A percentile compares a stretch with the other conserved stretches of the same genome.
These are phyloP conservation scores for Tenthredo notha DNA, from an alignment of 2,888 invertebrate species.

Conservation along the genomic window DNA sequence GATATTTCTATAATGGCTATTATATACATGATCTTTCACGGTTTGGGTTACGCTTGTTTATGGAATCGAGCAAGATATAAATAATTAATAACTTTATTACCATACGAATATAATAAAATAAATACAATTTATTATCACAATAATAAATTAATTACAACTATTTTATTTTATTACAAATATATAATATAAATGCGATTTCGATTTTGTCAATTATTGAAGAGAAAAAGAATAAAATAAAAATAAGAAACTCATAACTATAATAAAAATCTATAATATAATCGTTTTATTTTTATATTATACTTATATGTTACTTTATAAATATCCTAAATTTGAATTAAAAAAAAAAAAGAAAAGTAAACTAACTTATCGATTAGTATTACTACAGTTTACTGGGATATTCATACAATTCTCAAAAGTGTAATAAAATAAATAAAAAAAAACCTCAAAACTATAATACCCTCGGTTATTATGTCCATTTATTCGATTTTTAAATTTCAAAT, in stretches of 20 bases:
- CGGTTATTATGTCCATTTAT: background rate
- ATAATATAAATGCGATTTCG: background rate
- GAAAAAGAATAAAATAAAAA: background rate
- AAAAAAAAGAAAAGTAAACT: background rate
- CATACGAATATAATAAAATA: background rate
- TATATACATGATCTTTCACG: conserved; percentile 86
- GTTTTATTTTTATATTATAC: background rate
- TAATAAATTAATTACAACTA: background rate
- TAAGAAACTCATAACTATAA: background rate
- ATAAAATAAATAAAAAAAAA: background rate
- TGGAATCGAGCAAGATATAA: conserved; percentile 79
- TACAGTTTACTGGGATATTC: background rate
- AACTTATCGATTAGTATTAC: background rate
- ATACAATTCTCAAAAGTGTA: background rate
- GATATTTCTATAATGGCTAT: conserved; percentile 85
- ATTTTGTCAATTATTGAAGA: background rate
- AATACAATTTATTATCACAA: background rate
- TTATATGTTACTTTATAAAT: background rate
- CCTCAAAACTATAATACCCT: too few species aligned
- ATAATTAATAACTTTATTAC: conserved; percentile 1
- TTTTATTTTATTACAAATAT: background rate
- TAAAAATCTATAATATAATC: background rate
- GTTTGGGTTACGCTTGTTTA: conserved; percentile 85
- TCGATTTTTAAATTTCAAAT: too few species aligned
- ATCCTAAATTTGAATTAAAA: background rate